Evolutionary conservation across 2,113 vertebrate genomes (phyloP).

Genomic region (Oreotrochilus melanogaster): DNA sequence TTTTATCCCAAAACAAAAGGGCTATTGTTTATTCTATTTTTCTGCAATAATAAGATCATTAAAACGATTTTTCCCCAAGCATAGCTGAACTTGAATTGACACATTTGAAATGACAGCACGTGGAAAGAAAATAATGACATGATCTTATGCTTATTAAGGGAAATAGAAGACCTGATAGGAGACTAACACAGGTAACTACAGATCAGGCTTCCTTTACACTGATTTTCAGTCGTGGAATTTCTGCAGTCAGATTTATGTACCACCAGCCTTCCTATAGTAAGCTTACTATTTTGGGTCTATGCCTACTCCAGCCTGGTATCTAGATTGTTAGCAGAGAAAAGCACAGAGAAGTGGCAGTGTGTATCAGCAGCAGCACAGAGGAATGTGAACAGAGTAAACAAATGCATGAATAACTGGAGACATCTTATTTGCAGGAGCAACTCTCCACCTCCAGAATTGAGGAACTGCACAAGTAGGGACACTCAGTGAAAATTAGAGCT

Average conservation of each 20-base stretch:
- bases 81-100: conserved; percentile 45
- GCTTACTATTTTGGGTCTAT: background rate
- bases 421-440: background rate
- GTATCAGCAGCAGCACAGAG: background rate
- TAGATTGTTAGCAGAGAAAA: background rate
- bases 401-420: accelerated
- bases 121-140: conserved; percentile 7
- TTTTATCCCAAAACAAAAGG: conserved; percentile 69
- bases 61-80: background rate
- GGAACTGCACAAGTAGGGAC: background rate
- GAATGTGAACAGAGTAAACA: background rate
- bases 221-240: background rate
- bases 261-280: background rate
- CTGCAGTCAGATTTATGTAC: background rate
- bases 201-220: background rate
- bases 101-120: conserved; percentile 69
- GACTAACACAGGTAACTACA: background rate
- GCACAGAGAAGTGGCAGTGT: background rate
- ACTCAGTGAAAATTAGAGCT: background rate
- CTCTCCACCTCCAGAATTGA: background rate
- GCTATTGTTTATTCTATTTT: conserved; percentile 60
- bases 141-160: background rate
- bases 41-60: conserved; percentile 75
- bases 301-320: background rate
- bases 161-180: background rate